Evolutionary conservation across 2,113 vertebrate species (phyloP).

Genomic region (Eptesicus fuscus): DNA sequence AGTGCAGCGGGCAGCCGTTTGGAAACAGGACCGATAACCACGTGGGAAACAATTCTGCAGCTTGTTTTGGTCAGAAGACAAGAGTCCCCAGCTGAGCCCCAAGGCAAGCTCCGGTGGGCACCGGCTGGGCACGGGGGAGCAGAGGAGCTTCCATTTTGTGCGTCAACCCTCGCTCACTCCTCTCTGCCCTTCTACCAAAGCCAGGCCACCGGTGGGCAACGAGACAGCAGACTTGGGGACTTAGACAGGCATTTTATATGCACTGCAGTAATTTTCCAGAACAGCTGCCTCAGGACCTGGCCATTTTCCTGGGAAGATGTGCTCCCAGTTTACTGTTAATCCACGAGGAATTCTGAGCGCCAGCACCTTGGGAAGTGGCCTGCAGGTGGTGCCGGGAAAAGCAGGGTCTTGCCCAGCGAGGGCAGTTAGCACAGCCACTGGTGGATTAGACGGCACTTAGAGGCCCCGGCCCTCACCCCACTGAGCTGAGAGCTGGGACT

Average conservation of each 20-base stretch:
- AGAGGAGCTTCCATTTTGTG: fast-evolving
- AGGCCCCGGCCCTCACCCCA: fast-evolving
- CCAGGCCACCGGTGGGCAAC: fast-evolving
- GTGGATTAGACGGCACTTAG: fast-evolving
- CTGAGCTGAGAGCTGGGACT: neutral
- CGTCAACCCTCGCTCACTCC: fast-evolving
- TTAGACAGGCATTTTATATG: neutral
- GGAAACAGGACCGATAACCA: fast-evolving
- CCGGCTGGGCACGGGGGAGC: fast-evolving
- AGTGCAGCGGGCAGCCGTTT: fast-evolving
- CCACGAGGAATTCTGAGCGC: neutral
- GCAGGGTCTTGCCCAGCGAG: fast-evolving
- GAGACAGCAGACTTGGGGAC: fast-evolving
- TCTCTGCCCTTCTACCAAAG: neutral
- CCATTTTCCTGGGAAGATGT: neutral
- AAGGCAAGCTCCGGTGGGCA: fast-evolving
- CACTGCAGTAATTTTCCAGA: neutral
- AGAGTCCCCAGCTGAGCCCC: fast-evolving
- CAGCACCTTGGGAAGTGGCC: neutral
- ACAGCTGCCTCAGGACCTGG: neutral
- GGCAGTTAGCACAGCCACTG: fast-evolving
- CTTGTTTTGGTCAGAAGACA: fast-evolving
- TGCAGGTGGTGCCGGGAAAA: fast-evolving
- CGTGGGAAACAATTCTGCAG: fast-evolving
- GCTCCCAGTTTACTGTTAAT: neutral